A percentile compares a stretch with the other conserved stretches of the same genome.
Evolutionary conservation across 1,140 invertebrate genomes (phyloP).

Genomic region (Lordiphosa stackelbergi): DNA sequence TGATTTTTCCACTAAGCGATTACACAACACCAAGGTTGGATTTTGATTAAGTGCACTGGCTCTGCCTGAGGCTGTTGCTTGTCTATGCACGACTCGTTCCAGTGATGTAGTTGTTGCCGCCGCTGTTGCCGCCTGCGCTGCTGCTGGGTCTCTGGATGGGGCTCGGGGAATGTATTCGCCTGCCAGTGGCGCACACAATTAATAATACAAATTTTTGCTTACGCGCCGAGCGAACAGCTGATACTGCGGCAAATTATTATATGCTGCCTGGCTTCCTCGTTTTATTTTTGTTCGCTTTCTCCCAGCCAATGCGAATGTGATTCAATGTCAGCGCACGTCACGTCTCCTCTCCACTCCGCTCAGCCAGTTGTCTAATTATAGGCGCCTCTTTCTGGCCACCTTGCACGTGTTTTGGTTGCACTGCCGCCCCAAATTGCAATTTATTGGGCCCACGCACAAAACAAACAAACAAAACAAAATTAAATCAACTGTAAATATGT

Average conservation of each 20-base stretch:
- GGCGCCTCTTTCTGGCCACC: slow-evolving; percentile 26
- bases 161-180: slow-evolving; percentile 18
- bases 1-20: slow-evolving; percentile 30
- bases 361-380: slow-evolving; percentile 27
- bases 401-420: slow-evolving; percentile 48
- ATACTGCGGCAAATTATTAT: slow-evolving; percentile 35
- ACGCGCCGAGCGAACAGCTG: slow-evolving; percentile 55
- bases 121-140: slow-evolving; percentile 1
- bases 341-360: slow-evolving; percentile 19
- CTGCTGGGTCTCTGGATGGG: slow-evolving; percentile 4
- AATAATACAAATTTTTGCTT: slow-evolving; percentile 45
- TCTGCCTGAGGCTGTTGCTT: slow-evolving; percentile 13
- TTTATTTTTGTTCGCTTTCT: slow-evolving; percentile 59
- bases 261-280: slow-evolving; percentile 50
- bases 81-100: slow-evolving; percentile 24
- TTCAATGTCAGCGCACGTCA: slow-evolving; percentile 60
- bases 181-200: slow-evolving; percentile 30
- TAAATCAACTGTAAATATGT: slow-evolving; percentile 6
- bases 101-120: slow-evolving; percentile 16
- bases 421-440: slow-evolving; percentile 20
- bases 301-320: slow-evolving; percentile 45
- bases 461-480: not conserved
- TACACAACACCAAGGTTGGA: slow-evolving; percentile 52
- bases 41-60: slow-evolving; percentile 34
- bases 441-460: too few species aligned